Percentiles rank a stretch among this genome's conserved stretches.
Evolutionary conservation across 2,113 vertebrate species (phyloP).

Genomic region (Bos javanicus): DNA sequence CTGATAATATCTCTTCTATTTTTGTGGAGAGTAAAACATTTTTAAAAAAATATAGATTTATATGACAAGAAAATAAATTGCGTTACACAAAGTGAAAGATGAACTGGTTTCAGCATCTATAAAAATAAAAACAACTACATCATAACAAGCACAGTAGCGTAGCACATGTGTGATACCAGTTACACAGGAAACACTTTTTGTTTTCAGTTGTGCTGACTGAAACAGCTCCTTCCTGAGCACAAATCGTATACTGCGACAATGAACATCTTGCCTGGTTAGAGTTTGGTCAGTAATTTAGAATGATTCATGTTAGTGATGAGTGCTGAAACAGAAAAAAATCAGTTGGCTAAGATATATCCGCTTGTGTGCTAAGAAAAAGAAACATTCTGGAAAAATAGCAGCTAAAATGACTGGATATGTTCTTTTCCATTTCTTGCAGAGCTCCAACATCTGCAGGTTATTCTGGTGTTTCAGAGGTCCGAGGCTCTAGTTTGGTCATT

Average conservation of each 20-base stretch:
- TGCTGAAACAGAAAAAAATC: constrained; percentile 17
- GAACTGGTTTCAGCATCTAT: not conserved
- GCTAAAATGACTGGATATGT: not conserved
- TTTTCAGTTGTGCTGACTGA: not conserved
- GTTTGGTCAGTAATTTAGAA: constrained; percentile 27
- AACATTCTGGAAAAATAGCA: constrained; percentile 12
- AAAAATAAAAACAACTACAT: not conserved
- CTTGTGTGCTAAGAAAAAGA: constrained; percentile 42
- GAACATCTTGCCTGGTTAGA: constrained; percentile 7
- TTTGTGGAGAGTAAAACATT: not conserved
- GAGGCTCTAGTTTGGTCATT: not conserved
- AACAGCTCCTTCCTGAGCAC: not conserved
- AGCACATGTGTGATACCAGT: not conserved
- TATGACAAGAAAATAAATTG: not conserved
- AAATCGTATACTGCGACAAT: not conserved
- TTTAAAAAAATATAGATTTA: not conserved
- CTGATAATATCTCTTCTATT: not conserved
- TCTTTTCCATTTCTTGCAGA: constrained; percentile 35
- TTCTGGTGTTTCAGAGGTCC: not conserved
- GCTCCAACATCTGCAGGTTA: not conserved
- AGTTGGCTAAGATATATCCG: not conserved
- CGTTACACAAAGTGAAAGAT: not conserved
- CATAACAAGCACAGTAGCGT: not conserved
- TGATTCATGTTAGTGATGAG: constrained; percentile 42
- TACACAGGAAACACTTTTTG: not conserved